Percentiles rank a stretch among this genome's conserved stretches.
phyloP scores from a whole-genome alignment of 2,113 vertebrate genomes.

The Cercocebus atys region DNA sequence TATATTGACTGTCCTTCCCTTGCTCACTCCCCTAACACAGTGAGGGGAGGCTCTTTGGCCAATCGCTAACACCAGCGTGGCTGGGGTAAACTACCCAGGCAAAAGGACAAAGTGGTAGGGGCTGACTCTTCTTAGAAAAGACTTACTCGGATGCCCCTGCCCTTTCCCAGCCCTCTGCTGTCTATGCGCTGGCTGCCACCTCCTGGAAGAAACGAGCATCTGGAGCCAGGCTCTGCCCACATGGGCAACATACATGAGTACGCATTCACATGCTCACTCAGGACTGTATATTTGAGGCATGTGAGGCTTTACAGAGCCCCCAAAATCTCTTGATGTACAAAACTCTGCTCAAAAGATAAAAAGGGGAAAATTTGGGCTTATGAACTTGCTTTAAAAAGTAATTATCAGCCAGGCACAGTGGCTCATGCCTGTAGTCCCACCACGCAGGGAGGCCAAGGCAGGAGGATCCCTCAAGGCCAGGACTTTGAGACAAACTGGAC shows the following conservation, averaged over 20 bases:
- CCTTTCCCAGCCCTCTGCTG: not conserved
- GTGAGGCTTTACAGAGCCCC: not conserved
- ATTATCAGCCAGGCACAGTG: not conserved
- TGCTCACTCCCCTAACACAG: not conserved
- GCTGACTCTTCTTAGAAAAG: not conserved
- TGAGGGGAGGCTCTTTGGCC: not conserved
- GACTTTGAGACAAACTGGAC: not conserved
- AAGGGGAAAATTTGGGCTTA: not conserved
- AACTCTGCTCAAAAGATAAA: not conserved
- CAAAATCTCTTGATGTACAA: not conserved
- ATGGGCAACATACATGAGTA: fast-evolving
- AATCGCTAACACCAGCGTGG: not conserved
- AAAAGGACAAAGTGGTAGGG: not conserved
- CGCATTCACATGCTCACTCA: not conserved
- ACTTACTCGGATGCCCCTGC: not conserved
- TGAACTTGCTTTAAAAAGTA: not conserved
- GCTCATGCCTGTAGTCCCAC: not conserved
- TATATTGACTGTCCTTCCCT: not conserved
- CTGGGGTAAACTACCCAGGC: not conserved
- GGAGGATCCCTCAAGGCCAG: not conserved
- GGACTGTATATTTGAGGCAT: not conserved
- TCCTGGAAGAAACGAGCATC: not conserved
- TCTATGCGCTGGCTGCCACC: not conserved
- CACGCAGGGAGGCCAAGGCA: not conserved
- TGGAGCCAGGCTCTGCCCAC: not conserved